Base-by-base conservation (phyloP, 2,797 vertebrate genomes). In the Numenius phaeopus region DNA sequence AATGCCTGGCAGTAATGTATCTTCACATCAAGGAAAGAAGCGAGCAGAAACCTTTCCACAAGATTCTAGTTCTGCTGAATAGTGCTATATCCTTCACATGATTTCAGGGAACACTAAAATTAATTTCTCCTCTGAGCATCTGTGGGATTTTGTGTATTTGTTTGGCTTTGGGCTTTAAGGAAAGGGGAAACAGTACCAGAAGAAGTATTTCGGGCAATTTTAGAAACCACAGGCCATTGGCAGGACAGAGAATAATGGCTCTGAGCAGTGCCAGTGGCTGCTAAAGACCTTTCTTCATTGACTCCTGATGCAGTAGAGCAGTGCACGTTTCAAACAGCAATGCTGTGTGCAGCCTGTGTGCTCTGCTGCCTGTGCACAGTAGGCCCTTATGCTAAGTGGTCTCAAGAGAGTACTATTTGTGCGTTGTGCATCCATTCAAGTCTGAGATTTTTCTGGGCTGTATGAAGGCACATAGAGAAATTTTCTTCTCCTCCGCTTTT, bases 1-100 rank as follows among this genome's bases (percentile, higher is more conserved):
- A 87, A 91, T 97, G 88, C 88, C 90, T 93, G 46, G 83, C 89
- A 95, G 78, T 96, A 85, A 94, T 55, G 34, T 61, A 61, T 69
- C 71, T 58, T 90, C 83, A 91, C 83, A 92, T 78, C 67, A 96
- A 83, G 90, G 81, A 85, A 92, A 81, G 17, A 83, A 95, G 40
- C 2, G 18, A 95, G 59, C 50, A 79, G 77, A 96, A 97, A 84
- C 11, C 67, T 83, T 87, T 55, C 64, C 73, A 82, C 71, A 80
- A 52, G 32, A 77, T 87, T 89, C 61, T 55, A 65, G 57, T 83
- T 92, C 78, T 1, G 1, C 61, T 92, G 81, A 80, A 58, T 22
- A 72, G n/a, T 2, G 0, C 78, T 95, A 58, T 26, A 91, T 54
- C 59, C 29, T 85, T 85, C 57, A 24, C 12, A 44, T 75, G 40